Conservation (phyloP, 1,140 invertebrate species). For the Hypsibius dujardini region DNA sequence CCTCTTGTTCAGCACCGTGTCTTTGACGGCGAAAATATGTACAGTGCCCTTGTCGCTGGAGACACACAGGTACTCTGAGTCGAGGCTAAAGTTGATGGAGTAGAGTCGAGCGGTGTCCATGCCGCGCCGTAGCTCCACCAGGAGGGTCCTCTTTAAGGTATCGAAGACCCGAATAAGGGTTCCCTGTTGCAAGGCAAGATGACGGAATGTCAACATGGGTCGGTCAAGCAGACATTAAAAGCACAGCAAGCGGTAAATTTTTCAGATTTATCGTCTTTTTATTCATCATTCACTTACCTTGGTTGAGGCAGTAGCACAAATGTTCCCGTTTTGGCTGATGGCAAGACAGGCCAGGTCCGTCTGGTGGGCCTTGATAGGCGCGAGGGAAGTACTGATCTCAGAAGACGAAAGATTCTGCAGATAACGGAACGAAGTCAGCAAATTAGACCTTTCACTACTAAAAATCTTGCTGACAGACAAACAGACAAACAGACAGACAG, state of each 20-base stretch:
- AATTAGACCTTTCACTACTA: no score
- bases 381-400: constrained; percentile 45
- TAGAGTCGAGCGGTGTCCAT: constrained; percentile 67
- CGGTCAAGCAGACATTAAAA: background rate
- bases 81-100: constrained; percentile 67
- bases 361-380: constrained; percentile 61
- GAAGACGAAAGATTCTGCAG: constrained; percentile 2
- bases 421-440: no score
- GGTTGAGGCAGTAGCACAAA: constrained; percentile 64
- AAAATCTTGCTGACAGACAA: no score
- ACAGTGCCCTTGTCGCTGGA: constrained; percentile 84
- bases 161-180: constrained; percentile 77
- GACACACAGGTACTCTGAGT: constrained; percentile 64
- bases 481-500: no score
- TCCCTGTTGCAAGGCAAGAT: constrained; percentile 43
- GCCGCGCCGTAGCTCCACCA: constrained; percentile 63
- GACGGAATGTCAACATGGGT: constrained; percentile 1
- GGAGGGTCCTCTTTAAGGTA: constrained; percentile 43
- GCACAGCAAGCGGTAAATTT: no score
- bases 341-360: constrained; percentile 63
- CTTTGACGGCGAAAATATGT: constrained; percentile 70
- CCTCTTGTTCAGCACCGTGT: constrained; percentile 40
- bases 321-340: constrained; percentile 57
- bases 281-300: no score
- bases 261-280: no score